Evolutionary conservation across 2,113 vertebrate species (phyloP).

Genomic region (Semicossyphus pulcher): DNA sequence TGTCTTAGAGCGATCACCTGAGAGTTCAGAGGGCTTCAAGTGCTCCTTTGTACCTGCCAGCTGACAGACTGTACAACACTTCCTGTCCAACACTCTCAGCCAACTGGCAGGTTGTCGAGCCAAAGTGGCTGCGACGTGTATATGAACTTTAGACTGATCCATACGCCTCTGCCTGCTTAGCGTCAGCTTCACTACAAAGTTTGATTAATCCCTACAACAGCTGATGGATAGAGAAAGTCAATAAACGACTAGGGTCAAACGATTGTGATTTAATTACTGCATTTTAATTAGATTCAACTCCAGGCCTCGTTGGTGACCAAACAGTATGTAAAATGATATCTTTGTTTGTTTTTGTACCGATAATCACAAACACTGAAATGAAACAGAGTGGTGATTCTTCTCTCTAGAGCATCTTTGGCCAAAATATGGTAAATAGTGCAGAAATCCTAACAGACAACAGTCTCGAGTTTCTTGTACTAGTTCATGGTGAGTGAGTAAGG

Average conservation of each 20-base stretch:
- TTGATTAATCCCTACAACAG: not conserved
- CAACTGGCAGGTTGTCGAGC: not conserved
- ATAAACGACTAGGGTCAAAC: not conserved
- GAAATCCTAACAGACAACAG: no score
- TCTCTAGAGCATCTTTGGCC: no score
- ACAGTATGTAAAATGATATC: no score
- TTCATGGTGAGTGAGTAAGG: no score
- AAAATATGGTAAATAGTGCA: no score
- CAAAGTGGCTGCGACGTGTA: not conserved
- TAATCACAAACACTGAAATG: no score
- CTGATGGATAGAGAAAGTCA: not conserved
- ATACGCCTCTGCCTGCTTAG: not conserved
- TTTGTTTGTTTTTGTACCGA: no score
- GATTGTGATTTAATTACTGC: no score
- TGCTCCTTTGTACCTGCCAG: not conserved
- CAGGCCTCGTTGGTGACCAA: no score
- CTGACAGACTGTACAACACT: not conserved
- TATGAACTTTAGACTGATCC: conserved; percentile 17
- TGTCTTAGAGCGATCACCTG: not conserved
- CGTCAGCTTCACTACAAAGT: not conserved
- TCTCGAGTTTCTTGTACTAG: no score
- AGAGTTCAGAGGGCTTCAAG: not conserved
- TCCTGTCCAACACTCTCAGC: not conserved
- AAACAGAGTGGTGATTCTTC: no score
- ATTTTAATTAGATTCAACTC: no score